Evolutionary conservation across 2,113 vertebrate genomes (phyloP).

Genomic region (Myrmecobius fasciatus): DNA sequence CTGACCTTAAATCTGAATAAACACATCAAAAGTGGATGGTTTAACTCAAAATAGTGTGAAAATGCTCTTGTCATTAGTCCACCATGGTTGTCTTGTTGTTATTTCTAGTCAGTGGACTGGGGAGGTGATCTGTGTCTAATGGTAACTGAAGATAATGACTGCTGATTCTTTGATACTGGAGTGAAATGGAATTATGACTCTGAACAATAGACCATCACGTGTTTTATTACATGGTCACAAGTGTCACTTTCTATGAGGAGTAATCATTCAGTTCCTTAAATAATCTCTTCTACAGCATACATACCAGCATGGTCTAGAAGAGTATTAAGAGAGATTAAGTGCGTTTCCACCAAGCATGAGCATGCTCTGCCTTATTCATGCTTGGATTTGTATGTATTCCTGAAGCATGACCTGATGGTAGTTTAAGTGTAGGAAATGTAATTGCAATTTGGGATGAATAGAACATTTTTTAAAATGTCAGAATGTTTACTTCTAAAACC

Average conservation of each 20-base stretch:
- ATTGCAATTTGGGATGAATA: conserved; percentile 24
- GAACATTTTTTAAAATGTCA: not conserved
- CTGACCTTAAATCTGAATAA: conserved; percentile 68
- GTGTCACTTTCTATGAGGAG: conserved; percentile 64
- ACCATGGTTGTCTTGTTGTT: conserved; percentile 66
- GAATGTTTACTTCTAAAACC: conserved; percentile 30
- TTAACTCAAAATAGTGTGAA: conserved; percentile 70
- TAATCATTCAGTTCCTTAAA: conserved; percentile 65
- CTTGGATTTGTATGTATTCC: conserved; percentile 8
- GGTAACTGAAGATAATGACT: conserved; percentile 63
- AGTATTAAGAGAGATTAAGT: conserved; percentile 61
- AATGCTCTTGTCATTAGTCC: conserved; percentile 61
- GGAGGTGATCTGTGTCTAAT: conserved; percentile 53
- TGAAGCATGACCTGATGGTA: conserved; percentile 38
- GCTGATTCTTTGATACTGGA: conserved; percentile 49
- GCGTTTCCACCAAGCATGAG: not conserved
- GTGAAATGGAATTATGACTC: conserved; percentile 68
- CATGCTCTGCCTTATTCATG: conserved; percentile 5
- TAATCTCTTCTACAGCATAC: conserved; percentile 63
- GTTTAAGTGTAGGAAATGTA: conserved; percentile 35
- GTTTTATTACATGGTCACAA: conserved; percentile 69
- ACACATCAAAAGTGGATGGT: conserved; percentile 74
- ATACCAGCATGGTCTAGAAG: conserved; percentile 52
- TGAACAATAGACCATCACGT: conserved; percentile 68
- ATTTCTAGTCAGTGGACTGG: conserved; percentile 30